phyloP scores from a whole-genome alignment of 2,888 invertebrate genomes.

The Melinaea marsaeus region DNA sequence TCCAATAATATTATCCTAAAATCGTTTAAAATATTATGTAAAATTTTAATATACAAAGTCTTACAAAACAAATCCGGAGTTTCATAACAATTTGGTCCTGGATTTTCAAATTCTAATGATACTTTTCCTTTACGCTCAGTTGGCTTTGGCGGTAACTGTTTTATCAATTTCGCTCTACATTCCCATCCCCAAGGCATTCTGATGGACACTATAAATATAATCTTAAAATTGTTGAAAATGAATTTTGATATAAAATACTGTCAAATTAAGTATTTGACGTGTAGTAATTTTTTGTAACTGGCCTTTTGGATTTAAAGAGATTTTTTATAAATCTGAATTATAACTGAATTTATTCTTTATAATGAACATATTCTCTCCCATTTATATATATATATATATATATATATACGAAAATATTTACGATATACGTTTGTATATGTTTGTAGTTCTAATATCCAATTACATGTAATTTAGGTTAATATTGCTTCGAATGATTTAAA shows the following conservation, averaged over 20 bases:
- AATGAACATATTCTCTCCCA: no score
- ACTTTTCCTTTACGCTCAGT: conserved; percentile 40
- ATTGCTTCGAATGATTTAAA: no score
- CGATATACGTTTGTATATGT: no score
- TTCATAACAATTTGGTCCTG: conserved; percentile 54
- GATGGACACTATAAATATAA: conserved; percentile 1
- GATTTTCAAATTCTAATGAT: conserved; percentile 33
- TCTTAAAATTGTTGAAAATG: neutral
- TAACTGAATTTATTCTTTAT: no score
- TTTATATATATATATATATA: no score
- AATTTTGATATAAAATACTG: neutral
- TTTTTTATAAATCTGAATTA: no score
- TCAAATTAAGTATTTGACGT: neutral
- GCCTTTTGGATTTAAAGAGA: neutral
- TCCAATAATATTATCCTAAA: neutral
- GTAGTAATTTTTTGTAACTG: neutral
- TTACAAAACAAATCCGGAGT: conserved; percentile 54
- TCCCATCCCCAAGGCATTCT: conserved; percentile 63
- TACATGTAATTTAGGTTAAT: no score
- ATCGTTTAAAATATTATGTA: neutral
- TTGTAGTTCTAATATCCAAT: no score
- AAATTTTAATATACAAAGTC: conserved; percentile 13
- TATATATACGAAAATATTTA: no score
- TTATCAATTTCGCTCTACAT: conserved; percentile 54
- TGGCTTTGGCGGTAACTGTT: conserved; percentile 52